Base-by-base conservation (phyloP, 2,797 vertebrate species). In the Bothrops alternatus region DNA sequence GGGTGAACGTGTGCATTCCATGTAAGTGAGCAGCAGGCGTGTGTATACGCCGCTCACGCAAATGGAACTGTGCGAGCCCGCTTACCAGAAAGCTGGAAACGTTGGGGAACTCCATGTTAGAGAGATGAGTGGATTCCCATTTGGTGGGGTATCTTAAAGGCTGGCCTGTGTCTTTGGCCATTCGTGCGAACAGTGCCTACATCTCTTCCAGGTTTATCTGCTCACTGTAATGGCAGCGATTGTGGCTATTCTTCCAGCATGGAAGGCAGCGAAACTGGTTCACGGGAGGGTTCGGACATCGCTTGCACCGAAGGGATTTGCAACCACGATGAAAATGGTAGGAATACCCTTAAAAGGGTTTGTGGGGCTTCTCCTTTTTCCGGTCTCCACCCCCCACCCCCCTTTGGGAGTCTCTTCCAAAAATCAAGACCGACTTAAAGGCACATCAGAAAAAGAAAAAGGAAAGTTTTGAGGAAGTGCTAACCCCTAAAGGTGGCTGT, bases 241-340 rank as follows among this genome's bases (percentile, higher is more conserved):
- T 99, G 97, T 4, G 99, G 99, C 95, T 99, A 99, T 95, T 99
- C 99, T 6, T 99, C 99, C 88, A 99, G 99, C 96, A 98, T 99
- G 97, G 99, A 99, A 96, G 98, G 99, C 97, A 99, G 99, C 28
- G 99, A 99, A 95, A 98, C 95, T 0, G 98, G 99, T 86, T 99
- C 99, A 37, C 98, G 98, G 93, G 99, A 99, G 96, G 99, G 99
- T 42, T 99, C 99, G 0, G 99, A 99, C 16, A 96, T 99, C 2
- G 99, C 99, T 94, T 99, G 99, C 97, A 99, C 98, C 0, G 99
- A 99, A 97, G 99, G 98, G 96, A 99, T 99, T 95, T 99, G 99
- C 97, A 99, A 99, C 97, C 99, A 99, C 16, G 98, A 99, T 0
- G 98, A 99, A 97, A 97, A 99, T 32, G 99, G 99, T 99, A 96